These are phyloP conservation scores for Caretta caretta DNA, from an alignment of 2,113 vertebrate genomes.

Conservation along the genomic window DNA sequence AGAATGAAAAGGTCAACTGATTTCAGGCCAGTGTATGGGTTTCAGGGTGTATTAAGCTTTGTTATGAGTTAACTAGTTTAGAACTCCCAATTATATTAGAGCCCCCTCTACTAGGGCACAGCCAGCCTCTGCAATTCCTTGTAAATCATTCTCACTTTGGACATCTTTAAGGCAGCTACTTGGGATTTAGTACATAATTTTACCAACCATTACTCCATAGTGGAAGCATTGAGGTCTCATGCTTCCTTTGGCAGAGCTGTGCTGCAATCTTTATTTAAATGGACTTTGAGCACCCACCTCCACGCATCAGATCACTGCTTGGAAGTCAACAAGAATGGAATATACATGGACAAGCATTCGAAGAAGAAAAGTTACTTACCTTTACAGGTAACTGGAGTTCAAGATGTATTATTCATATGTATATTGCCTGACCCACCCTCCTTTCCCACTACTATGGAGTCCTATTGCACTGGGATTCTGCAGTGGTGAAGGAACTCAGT, in stretches of 20 bases:
- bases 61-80: not conserved
- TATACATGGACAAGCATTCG: not conserved
- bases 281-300: not conserved
- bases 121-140: not conserved
- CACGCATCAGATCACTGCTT: not conserved
- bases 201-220: not conserved
- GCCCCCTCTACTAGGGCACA: not conserved
- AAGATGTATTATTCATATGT: not conserved
- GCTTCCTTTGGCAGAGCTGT: not conserved
- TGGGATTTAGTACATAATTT: not conserved
- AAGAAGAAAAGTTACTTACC: not conserved
- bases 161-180: not conserved
- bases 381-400: not conserved
- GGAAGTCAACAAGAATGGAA: not conserved
- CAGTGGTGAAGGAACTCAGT: not conserved
- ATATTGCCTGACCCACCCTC: not conserved
- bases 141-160: not conserved
- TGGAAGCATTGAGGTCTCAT: not conserved
- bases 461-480: accelerated
- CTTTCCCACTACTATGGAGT: not conserved
- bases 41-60: not conserved
- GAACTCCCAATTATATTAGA: not conserved
- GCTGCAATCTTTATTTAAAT: not conserved
- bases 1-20: not conserved
- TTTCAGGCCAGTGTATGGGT: not conserved